Evolutionary conservation across 2,888 invertebrate species (phyloP), one percentile per base, ranked within the genome.

Genomic region (Thereva nobilitata): DNA sequence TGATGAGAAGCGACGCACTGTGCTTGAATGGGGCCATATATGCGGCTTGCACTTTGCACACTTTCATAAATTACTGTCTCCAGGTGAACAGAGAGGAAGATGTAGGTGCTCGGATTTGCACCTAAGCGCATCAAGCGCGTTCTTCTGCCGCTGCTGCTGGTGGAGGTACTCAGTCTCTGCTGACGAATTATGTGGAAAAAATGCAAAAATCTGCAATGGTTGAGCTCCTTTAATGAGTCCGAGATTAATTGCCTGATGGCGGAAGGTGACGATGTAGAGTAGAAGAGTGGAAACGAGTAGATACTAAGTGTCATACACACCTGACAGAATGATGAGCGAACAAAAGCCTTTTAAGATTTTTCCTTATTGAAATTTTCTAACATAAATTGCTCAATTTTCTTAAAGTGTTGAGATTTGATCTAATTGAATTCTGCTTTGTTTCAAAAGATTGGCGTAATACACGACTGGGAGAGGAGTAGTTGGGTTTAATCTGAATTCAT

Each of bases 141-240:
- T 64, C 40, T 47, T 45, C 38, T 23, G 23, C 23, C 1, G 23
- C 23, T 23, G 23, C 23, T 23, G 23, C 23, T 23, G 23, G 23
- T 23, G 23, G 23, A 55, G 54, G 54, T n/a, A 55, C 44, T 44
- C 54, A 64, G 8, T 38, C 54, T 10, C 23, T 23, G 23, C 54
- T 64, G 64, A 64, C 64, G 64, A 64, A 64, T 64, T 64, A 64
- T 64, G 64, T 64, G 55, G 45, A 64, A 64, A 64, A 64, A 64
- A 64, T 64, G 64, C 47, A 55, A 55, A 55, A 64, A 47, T 64
- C 40, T 64, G 54, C 64, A 64, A 64, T 54, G 64, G 64, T 55
- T 64, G 64, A 64, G 54, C 54, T 64, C 64, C 54, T 64, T 64
- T 64, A 64, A 64, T 64, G 64, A 64, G 64, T 41, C 47, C 45